Conservation (phyloP, 2,888 invertebrate species). For the Pristionchus maxplancki region DNA sequence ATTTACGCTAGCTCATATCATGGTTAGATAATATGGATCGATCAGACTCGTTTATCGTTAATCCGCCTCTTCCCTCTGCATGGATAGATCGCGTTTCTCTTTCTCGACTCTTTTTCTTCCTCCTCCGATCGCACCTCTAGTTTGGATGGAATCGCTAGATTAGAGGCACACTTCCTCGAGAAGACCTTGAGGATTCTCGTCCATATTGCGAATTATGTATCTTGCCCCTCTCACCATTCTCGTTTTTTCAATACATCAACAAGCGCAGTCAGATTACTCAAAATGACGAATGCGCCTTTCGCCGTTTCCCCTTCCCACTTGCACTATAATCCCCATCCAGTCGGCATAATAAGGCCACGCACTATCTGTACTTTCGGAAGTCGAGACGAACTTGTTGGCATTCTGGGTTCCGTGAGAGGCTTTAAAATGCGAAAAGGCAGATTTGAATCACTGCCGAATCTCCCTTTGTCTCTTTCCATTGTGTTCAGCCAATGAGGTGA, state of each 20-base stretch:
- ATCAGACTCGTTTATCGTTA: constrained; percentile 21
- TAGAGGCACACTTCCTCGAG: background rate
- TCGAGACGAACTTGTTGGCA: background rate
- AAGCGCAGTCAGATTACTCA: background rate
- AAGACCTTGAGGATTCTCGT: background rate
- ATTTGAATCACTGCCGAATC: background rate
- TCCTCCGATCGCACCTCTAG: background rate
- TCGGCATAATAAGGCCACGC: background rate
- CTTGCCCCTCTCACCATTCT: background rate
- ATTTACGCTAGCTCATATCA: background rate
- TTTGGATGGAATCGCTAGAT: background rate
- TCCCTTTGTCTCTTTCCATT: constrained; percentile 28
- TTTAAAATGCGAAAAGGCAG: background rate
- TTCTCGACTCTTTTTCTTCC: background rate
- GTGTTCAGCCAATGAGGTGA: background rate
- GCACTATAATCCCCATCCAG: background rate
- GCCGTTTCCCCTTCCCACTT: background rate
- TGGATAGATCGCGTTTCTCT: constrained; percentile 25
- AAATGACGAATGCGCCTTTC: background rate
- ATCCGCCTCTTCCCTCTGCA: constrained; percentile 13
- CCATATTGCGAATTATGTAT: background rate
- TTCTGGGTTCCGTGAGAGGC: background rate
- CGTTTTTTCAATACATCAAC: background rate
- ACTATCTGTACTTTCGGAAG: constrained; percentile 11
- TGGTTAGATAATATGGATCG: background rate